Conservation (phyloP, 2,113 vertebrate genomes). For the Syrrhaptes paradoxus region DNA sequence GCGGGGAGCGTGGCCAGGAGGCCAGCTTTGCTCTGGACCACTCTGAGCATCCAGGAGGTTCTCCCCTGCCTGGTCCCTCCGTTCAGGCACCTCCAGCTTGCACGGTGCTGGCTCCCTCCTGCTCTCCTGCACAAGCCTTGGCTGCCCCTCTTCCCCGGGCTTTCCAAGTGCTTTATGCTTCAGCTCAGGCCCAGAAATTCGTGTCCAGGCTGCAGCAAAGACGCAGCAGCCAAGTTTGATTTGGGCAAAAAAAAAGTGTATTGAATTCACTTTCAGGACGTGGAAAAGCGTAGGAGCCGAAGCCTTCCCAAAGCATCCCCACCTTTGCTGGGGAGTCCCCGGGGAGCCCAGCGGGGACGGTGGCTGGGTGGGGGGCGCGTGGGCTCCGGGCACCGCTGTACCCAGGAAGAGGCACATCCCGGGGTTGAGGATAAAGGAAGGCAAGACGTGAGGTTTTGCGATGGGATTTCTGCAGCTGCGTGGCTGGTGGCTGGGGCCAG, state of each 20-base stretch:
- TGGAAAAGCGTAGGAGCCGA: no score
- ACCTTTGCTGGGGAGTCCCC: rapidly evolving
- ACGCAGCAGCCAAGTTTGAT: not conserved
- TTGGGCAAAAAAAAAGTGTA: not conserved
- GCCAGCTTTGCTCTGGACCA: not conserved
- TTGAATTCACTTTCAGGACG: not conserved
- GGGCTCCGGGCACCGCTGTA: not conserved
- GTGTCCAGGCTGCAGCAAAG: not conserved
- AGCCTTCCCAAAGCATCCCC: not conserved
- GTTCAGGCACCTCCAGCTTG: not conserved
- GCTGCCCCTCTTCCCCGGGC: not conserved
- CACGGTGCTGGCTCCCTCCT: not conserved
- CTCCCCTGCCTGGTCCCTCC: not conserved
- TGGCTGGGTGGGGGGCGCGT: rapidly evolving
- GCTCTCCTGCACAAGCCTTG: not conserved
- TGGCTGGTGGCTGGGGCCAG: rapidly evolving
- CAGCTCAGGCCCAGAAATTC: not conserved
- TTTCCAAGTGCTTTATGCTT: not conserved
- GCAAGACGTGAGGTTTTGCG: rapidly evolving
- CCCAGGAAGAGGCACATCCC: not conserved
- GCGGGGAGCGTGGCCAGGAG: not conserved
- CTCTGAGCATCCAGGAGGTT: not conserved
- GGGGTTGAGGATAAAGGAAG: not conserved
- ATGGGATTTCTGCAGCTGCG: not conserved
- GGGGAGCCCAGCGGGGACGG: not conserved